Percentiles rank a stretch among this genome's conserved stretches.
phyloP scores from a whole-genome alignment of 2,797 vertebrate genomes.

The Sandelia bainsii region DNA sequence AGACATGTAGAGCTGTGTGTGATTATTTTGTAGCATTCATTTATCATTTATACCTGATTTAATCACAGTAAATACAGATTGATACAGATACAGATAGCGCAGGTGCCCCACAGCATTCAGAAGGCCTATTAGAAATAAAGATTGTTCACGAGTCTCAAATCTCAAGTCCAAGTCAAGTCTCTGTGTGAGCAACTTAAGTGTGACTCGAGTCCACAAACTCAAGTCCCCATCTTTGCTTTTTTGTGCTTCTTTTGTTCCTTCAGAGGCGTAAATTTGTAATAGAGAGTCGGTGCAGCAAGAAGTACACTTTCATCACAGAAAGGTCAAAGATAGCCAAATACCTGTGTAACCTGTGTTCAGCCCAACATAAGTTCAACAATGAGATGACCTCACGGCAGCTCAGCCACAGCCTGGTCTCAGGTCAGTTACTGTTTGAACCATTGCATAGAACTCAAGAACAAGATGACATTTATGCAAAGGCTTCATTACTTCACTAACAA shows the following conservation, averaged over 20 bases:
- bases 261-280: conserved; percentile 90
- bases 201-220: too few relatives aligned
- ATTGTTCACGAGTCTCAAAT: too few relatives aligned
- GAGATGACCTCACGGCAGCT: conserved; percentile 88
- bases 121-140: too few relatives aligned
- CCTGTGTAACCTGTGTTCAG: conserved; percentile 89
- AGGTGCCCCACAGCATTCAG: too few relatives aligned
- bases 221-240: not conserved
- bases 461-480: not conserved
- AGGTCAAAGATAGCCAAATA: conserved; percentile 89
- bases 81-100: too few relatives aligned
- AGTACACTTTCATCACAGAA: conserved; percentile 87
- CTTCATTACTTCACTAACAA: too few relatives aligned
- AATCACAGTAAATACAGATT: too few relatives aligned
- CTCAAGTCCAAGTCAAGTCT: too few relatives aligned
- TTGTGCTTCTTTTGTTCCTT: not conserved
- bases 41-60: too few relatives aligned
- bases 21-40: too few relatives aligned
- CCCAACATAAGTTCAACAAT: conserved; percentile 91
- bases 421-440: conserved; percentile 66
- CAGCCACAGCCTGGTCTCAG: conserved; percentile 77
- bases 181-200: too few relatives aligned
- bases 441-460: not conserved
- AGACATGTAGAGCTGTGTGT: too few relatives aligned
- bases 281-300: conserved; percentile 87